Percentiles rank a stretch among this genome's conserved stretches.
Conservation (phyloP, 2,888 invertebrate species). For the Linyphia triangularis region DNA sequence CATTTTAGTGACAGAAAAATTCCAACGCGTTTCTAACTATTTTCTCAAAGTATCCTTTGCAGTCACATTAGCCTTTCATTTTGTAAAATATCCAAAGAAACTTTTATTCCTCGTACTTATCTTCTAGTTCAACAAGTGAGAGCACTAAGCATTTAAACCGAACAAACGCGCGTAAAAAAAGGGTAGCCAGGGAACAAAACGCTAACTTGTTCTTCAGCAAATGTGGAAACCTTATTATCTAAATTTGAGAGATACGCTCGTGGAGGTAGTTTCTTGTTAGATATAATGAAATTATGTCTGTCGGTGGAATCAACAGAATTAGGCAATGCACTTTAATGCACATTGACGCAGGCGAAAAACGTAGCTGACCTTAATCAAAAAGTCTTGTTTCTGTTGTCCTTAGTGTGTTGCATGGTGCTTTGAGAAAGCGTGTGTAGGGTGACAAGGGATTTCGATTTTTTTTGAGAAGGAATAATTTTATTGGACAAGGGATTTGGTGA, state of each 20-base stretch:
- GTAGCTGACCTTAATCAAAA: slow-evolving; percentile 39
- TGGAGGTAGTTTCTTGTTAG: slow-evolving; percentile 35
- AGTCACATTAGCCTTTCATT: too few relatives aligned
- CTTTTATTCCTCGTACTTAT: not conserved
- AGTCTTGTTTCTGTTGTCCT: slow-evolving; percentile 18
- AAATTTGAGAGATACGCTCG: slow-evolving; percentile 12
- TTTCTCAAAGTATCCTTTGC: too few relatives aligned
- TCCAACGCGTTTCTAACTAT: too few relatives aligned
- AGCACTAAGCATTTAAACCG: slow-evolving; percentile 3
- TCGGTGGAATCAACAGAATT: slow-evolving; percentile 38
- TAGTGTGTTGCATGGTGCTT: slow-evolving; percentile 3
- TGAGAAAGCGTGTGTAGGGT: slow-evolving; percentile 18
- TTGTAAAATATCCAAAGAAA: too few relatives aligned
- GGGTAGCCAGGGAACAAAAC: not conserved
- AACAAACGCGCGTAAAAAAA: not conserved
- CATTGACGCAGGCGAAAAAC: slow-evolving; percentile 36
- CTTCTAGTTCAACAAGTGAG: not conserved
- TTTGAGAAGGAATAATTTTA: too few relatives aligned
- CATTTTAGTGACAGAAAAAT: too few relatives aligned
- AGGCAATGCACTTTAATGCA: slow-evolving; percentile 55
- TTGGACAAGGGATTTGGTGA: too few relatives aligned
- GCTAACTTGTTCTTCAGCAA: not conserved
- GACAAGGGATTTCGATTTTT: slow-evolving; percentile 22
- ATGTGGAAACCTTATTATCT: slow-evolving; percentile 50
- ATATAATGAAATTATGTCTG: slow-evolving; percentile 48